Conservation (phyloP, 1,140 invertebrate genomes). For the Sycobia sp. region DNA sequence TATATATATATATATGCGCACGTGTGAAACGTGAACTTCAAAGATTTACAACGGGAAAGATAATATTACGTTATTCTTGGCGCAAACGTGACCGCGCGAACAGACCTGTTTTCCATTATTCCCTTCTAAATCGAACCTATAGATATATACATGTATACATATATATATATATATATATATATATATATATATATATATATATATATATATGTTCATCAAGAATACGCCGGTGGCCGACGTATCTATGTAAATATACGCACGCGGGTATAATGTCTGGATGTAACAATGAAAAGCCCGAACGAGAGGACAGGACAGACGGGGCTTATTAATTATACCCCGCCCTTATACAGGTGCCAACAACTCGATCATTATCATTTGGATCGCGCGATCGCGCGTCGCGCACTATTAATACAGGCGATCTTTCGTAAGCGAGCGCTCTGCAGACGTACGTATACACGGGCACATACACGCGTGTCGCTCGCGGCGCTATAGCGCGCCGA, state of each 20-base stretch:
- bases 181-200: too few relatives aligned
- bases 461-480: background rate
- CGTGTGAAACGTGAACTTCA: constrained; percentile 24
- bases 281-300: background rate
- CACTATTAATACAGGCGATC: constrained; percentile 32
- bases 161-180: too few relatives aligned
- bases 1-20: background rate
- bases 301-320: background rate
- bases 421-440: background rate
- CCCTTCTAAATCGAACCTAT: too few relatives aligned
- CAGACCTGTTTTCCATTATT: too few relatives aligned
- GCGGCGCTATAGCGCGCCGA: background rate
- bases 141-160: too few relatives aligned
- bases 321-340: constrained; percentile 56
- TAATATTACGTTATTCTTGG: constrained; percentile 24
- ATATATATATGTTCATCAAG: too few relatives aligned
- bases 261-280: background rate
- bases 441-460: background rate
- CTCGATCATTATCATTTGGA: constrained; percentile 58
- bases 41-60: constrained; percentile 24
- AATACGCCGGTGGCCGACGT: too few relatives aligned
- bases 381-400: constrained; percentile 50
- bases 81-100: background rate
- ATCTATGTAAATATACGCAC: too few relatives aligned
- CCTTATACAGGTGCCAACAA: constrained; percentile 61